These are phyloP conservation scores for Catharus bicknelli DNA, from an alignment of 2,113 vertebrate species.

Conservation along the genomic window DNA sequence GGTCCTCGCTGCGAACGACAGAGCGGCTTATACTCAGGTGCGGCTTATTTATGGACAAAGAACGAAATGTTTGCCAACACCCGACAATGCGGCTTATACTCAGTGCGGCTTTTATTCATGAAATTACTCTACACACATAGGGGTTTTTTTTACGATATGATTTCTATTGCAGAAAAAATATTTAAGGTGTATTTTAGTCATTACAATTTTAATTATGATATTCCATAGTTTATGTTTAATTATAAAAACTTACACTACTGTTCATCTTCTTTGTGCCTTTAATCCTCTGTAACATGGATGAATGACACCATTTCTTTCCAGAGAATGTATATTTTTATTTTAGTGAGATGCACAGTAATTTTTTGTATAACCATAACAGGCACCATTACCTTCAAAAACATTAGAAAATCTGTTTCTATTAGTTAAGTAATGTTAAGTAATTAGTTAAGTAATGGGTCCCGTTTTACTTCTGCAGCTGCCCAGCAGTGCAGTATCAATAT, in stretches of 20 bases:
- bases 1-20: too few species aligned
- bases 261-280: neutral
- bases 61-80: too few species aligned
- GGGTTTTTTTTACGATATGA: neutral
- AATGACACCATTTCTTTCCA: neutral
- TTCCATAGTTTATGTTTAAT: neutral
- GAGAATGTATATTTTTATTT: neutral
- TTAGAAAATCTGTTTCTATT: neutral
- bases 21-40: too few species aligned
- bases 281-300: neutral
- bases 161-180: neutral
- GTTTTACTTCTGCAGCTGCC: neutral
- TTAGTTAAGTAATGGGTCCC: neutral
- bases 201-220: neutral
- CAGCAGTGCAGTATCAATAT: neutral
- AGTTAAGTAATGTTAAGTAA: neutral
- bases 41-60: too few species aligned
- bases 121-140: neutral
- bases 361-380: neutral
- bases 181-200: neutral
- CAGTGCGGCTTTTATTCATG: too few species aligned
- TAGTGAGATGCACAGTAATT: neutral
- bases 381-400: neutral
- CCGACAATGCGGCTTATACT: too few species aligned
- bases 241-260: neutral